Conservation (phyloP, 2,888 invertebrate genomes). For the Athalia circularis region DNA sequence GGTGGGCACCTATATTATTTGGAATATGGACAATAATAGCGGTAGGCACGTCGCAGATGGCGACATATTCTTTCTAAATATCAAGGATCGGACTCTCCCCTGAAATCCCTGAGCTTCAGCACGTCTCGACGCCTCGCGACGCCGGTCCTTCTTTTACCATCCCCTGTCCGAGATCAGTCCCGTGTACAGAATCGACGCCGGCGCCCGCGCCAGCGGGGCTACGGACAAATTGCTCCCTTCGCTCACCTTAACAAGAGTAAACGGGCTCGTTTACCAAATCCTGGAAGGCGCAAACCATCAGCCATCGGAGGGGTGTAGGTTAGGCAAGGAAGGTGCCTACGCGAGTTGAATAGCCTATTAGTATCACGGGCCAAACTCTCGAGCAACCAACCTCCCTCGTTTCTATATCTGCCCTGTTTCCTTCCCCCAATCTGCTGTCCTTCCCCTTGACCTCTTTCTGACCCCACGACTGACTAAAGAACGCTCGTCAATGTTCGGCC, state of each 20-base stretch:
- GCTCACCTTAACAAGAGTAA: conserved; percentile 62
- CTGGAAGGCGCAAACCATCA: conserved; percentile 47
- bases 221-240: conserved; percentile 58
- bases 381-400: conserved; percentile 10
- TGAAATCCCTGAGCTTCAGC: not conserved
- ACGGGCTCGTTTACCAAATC: conserved; percentile 60
- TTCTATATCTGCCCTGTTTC: not conserved
- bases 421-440: not conserved
- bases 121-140: not conserved
- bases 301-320: conserved; percentile 37
- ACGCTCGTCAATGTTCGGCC: conserved; percentile 18
- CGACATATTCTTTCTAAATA: conserved; percentile 23
- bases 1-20: not conserved
- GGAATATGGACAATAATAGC: conserved; percentile 14
- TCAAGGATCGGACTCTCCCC: conserved; percentile 18
- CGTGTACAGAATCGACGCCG: not conserved
- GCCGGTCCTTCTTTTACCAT: conserved; percentile 11
- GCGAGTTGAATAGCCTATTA: conserved; percentile 49
- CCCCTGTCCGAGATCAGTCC: conserved; percentile 31
- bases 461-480: conserved; percentile 15
- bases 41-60: conserved; percentile 33
- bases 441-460: conserved; percentile 20
- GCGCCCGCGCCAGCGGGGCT: not conserved
- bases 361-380: conserved; percentile 44
- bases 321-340: conserved; percentile 40